phyloP scores from a whole-genome alignment of 2,888 invertebrate genomes.

The Diadegma fenestrale region DNA sequence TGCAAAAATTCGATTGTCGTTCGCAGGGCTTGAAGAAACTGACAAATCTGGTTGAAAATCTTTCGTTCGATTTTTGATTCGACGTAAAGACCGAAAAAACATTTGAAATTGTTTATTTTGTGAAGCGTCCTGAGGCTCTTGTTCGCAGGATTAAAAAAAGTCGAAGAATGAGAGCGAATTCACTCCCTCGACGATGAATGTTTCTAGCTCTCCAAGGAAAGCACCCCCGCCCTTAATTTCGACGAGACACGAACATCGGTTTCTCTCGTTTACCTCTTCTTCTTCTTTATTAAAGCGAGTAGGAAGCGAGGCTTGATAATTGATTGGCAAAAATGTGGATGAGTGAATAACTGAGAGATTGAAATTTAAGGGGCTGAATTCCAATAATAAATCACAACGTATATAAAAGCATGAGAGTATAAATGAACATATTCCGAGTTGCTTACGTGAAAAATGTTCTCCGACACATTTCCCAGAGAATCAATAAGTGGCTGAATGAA shows the following conservation, averaged over 20 bases:
- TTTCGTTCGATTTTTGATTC: slow-evolving; percentile 24
- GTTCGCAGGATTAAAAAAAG: slow-evolving; percentile 21
- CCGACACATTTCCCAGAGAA: neutral
- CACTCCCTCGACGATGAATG: slow-evolving; percentile 39
- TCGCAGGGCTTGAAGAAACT: slow-evolving; percentile 21
- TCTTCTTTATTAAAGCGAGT: slow-evolving; percentile 65
- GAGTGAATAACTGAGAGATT: slow-evolving; percentile 54
- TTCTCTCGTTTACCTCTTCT: slow-evolving; percentile 45
- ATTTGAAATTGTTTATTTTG: slow-evolving; percentile 37
- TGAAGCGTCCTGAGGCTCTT: slow-evolving; percentile 35
- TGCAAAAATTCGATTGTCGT: too few species aligned
- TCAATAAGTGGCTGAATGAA: neutral
- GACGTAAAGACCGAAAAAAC: slow-evolving; percentile 15
- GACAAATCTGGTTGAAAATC: neutral
- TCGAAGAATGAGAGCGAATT: slow-evolving; percentile 36
- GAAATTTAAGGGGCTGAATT: slow-evolving; percentile 47
- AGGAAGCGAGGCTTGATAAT: slow-evolving; percentile 59
- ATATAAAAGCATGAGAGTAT: slow-evolving; percentile 35
- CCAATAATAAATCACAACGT: slow-evolving; percentile 43
- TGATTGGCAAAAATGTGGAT: slow-evolving; percentile 61
- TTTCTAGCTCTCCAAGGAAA: slow-evolving; percentile 43
- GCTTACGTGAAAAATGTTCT: neutral
- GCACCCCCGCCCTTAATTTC: slow-evolving; percentile 54
- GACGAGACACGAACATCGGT: slow-evolving; percentile 62
- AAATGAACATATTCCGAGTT: slow-evolving; percentile 15